Evolutionary conservation across 1,140 invertebrate species (phyloP).

Genomic region (Magallana gigas): DNA sequence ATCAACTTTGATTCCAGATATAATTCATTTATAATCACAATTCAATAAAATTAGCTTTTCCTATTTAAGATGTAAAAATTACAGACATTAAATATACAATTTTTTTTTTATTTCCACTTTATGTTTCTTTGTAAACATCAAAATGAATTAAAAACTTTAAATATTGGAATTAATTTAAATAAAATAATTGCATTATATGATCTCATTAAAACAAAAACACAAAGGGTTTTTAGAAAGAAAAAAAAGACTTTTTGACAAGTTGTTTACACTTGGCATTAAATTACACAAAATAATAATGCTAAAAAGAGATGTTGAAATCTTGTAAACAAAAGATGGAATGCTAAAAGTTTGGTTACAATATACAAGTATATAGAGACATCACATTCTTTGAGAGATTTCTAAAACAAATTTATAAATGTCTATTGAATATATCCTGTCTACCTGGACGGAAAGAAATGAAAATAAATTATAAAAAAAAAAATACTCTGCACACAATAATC

Average conservation of each 20-base stretch:
- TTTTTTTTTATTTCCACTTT: not conserved
- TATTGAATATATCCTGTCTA: not conserved
- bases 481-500: not conserved
- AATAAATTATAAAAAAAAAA: not conserved
- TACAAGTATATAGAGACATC: not conserved
- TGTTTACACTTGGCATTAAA: not conserved
- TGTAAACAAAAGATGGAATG: not conserved
- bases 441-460: not conserved
- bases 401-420: not conserved
- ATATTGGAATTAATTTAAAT: not conserved
- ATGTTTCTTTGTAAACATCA: not conserved
- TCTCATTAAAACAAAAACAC: not conserved
- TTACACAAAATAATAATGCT: not conserved
- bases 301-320: not conserved
- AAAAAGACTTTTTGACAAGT: not conserved
- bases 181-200: not conserved
- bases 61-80: slow-evolving; percentile 21
- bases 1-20: not conserved
- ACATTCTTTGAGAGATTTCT: not conserved
- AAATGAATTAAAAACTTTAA: not conserved
- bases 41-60: not conserved
- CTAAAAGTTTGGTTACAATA: not conserved
- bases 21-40: not conserved
- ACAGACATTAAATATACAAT: not conserved
- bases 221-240: not conserved